Conservation (phyloP, 2,113 vertebrate genomes). For the Mugil cephalus region DNA sequence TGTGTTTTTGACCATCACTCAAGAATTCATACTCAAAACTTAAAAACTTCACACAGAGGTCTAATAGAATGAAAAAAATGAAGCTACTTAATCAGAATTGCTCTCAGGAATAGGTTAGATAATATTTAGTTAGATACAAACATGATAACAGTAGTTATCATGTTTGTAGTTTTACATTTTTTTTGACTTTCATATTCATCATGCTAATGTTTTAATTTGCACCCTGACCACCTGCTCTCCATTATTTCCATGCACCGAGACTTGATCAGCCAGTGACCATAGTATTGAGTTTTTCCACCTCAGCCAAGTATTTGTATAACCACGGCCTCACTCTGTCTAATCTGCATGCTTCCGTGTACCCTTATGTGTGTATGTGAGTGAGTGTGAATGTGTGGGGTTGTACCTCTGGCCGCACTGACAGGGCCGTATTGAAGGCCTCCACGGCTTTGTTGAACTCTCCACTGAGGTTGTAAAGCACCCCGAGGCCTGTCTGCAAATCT, state of each 20-base stretch:
- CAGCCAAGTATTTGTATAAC: too few species aligned
- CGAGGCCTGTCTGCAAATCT: slow-evolving; percentile 96
- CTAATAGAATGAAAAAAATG: too few species aligned
- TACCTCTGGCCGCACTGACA: slow-evolving; percentile 97
- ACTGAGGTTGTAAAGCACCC: slow-evolving; percentile 96
- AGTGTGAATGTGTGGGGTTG: background rate
- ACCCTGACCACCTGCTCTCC: background rate
- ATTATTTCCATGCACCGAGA: background rate
- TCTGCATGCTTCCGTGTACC: background rate
- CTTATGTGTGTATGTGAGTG: background rate
- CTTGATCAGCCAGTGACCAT: background rate
- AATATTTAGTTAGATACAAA: too few species aligned
- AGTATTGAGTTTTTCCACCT: too few species aligned
- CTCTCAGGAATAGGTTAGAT: too few species aligned
- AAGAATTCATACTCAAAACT: too few species aligned
- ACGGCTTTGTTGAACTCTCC: slow-evolving; percentile 97
- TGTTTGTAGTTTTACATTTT: too few species aligned
- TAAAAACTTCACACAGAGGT: too few species aligned
- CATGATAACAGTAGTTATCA: too few species aligned
- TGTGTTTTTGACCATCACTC: too few species aligned
- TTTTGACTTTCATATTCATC: too few species aligned
- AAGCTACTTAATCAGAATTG: too few species aligned
- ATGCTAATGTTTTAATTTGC: background rate
- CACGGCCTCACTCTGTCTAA: background rate
- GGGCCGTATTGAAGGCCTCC: slow-evolving; percentile 95